These are phyloP conservation scores for Drosophila paulistorum DNA, from an alignment of 1,140 invertebrate genomes.

Conservation along the genomic window DNA sequence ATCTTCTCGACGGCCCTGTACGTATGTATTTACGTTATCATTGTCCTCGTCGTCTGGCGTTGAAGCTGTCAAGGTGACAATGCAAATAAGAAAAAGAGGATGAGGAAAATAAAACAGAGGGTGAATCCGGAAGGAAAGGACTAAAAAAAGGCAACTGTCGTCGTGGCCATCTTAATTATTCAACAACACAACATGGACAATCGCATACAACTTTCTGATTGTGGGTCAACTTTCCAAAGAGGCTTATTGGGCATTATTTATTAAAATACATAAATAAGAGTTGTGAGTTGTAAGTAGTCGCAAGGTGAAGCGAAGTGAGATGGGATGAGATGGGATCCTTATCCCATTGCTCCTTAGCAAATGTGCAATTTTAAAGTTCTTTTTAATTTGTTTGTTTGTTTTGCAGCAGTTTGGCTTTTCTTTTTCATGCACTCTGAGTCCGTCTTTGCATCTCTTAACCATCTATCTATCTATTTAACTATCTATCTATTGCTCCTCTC, in stretches of 20 bases:
- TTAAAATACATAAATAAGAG: constrained; percentile 44
- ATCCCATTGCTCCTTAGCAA: too few relatives aligned
- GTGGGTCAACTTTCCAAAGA: constrained; percentile 28
- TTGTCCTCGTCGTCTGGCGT: neutral
- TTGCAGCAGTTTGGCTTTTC: constrained; percentile 8
- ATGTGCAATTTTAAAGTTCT: constrained; percentile 43
- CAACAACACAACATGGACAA: constrained; percentile 41
- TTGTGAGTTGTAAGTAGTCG: neutral
- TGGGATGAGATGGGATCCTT: neutral
- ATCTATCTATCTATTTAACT: too few relatives aligned
- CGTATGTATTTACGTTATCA: neutral
- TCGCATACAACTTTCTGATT: constrained; percentile 26
- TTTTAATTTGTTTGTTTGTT: constrained; percentile 38
- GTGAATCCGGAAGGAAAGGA: neutral
- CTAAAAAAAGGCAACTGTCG: constrained; percentile 40
- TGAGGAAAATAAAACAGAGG: constrained; percentile 25
- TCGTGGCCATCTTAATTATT: constrained; percentile 61
- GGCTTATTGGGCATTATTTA: constrained; percentile 50
- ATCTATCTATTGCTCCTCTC: too few relatives aligned
- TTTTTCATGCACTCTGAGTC: too few relatives aligned
- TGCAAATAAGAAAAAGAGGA: constrained; percentile 55
- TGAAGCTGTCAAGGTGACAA: constrained; percentile 29
- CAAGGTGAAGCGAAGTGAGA: neutral
- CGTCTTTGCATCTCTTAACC: too few relatives aligned
- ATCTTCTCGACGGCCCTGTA: too few relatives aligned